These are phyloP conservation scores for Tholera decimalis DNA, from an alignment of 2,888 invertebrate genomes.

Conservation along the genomic window DNA sequence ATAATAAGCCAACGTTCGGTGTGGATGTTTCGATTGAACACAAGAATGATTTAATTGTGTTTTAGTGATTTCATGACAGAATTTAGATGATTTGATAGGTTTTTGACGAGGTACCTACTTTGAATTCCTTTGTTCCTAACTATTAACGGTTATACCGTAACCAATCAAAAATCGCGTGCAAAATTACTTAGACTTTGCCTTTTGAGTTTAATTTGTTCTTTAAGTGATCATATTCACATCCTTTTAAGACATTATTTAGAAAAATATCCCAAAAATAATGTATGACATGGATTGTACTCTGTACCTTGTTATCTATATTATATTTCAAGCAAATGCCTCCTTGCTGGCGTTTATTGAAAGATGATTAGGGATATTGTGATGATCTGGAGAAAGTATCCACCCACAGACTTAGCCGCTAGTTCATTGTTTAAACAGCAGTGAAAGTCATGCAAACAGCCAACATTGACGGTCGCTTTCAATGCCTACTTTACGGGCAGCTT, in stretches of 20 bases:
- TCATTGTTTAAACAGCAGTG: conserved; percentile 42
- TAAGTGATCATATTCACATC: conserved; percentile 25
- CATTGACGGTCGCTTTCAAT: conserved; percentile 18
- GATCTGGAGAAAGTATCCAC: conserved; percentile 25
- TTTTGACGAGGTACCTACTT: conserved; percentile 9
- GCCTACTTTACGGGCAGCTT: conserved; percentile 12
- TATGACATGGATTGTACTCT: too few species aligned
- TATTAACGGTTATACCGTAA: conserved; percentile 12
- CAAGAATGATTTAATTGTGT: conserved; percentile 8
- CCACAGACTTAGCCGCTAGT: conserved; percentile 23
- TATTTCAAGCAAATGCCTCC: neutral
- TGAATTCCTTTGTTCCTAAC: conserved; percentile 19
- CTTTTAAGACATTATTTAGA: too few species aligned
- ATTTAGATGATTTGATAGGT: conserved; percentile 15
- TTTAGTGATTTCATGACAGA: conserved; percentile 17
- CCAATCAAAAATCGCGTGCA: conserved; percentile 18
- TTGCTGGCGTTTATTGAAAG: conserved; percentile 8
- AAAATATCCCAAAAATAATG: too few species aligned
- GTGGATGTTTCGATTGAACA: conserved; percentile 27
- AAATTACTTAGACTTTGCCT: conserved; percentile 25
- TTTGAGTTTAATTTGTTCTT: conserved; percentile 41
- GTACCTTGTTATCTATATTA: conserved; percentile 12
- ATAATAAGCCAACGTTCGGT: conserved; percentile 22
- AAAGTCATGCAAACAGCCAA: conserved; percentile 52
- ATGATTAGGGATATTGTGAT: conserved; percentile 12